Evolutionary conservation across 2,888 invertebrate species (phyloP), one percentile per base, ranked within the genome.

Genomic region (Phorcus lineatus): DNA sequence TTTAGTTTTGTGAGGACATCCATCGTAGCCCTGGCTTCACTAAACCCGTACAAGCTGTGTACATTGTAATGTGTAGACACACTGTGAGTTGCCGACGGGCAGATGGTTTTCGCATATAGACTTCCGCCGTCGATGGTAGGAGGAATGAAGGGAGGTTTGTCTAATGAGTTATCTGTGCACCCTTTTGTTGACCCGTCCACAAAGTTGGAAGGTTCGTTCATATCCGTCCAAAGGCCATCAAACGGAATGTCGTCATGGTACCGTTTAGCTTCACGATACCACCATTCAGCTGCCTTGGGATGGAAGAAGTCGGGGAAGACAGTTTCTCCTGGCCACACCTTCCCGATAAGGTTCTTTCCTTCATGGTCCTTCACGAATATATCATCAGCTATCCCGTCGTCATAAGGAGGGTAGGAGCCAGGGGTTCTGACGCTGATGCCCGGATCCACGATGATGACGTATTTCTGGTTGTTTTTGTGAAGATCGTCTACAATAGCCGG

Each of bases 371-470:
- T 96, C 17, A 97, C 94, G 88, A 97, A 97, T 77, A 97, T 94
- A 82, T 95, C 95, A 94, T 95, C 94, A 84, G 95, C 94, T 0
- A 96, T 87, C 0, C 97, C 97, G 78, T 95, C 95, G 87, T 96
- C 96, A 91, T 94, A 97, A 0, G 97, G 96, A 0, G 95, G 94
- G 90, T 97, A 97, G 0, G 94, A 94, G 0, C 96, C 96, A 9
- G 87, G 24, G 0, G 94, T 92, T n/a, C 93, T 91, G 0, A 95
- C 94, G 85, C 96, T 96, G n/a, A 97, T 94, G 1, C 96, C 97
- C 0, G 97, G 95, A 92, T 97, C 92, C 74, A 88, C 84, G 66
- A 89, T 93, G 86, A 88, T 91, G 57, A 91, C 85, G 78, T 90
- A 91, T 79, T 88, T 87, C 78, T 90, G 90, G 36, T 88, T 88